Evolutionary conservation across 2,888 invertebrate genomes (phyloP), one percentile per base, ranked within the genome.

Genomic region (Ypsolopha sequella): DNA sequence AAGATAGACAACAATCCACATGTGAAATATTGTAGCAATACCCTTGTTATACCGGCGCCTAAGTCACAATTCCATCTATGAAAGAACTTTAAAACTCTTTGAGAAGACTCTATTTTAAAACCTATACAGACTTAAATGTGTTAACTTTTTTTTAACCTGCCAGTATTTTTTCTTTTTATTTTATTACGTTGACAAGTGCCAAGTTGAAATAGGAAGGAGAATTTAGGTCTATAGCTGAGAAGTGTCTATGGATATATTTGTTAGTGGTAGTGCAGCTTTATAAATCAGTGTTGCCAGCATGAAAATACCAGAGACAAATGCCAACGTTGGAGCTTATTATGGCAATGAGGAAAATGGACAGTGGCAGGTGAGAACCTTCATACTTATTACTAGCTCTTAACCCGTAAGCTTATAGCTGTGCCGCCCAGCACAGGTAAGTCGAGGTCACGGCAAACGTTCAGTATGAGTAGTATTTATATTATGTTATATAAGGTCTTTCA

Each of bases 281-380:
- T 41, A 41, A 10, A 13, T 48, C 41, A 65, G 68, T 70, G 61
- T 63, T 59, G 56, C 66, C 68, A 82, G 60, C 55, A 86, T 86
- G 85, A 85, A 85, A 76, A 86, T 86, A 67, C 85, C 85, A 9
- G 85, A 86, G 69, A 77, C 78, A 0, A 64, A 77, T 0, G 72
- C 81, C 0, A 84, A 80, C 39, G 72, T 81, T 61, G 84, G 82
- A 38, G 80, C 81, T 60, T 86, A 86, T 51, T 85, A 85, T 60
- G 82, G 80, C 60, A 84, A 77, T 24, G 82, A 85, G 36, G 82
- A 81, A 14, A 82, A 76, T 56, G 80, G 80, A 53, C 85, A 85
- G 71, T 86, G 85, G 85, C 85, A 86, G 76, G 85, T 85, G 36
- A 50, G 65, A 61, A 8, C 41, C 8, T n/a, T 35, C n/a, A n/a